Conservation (phyloP, 2,113 vertebrate genomes). For the Amblyornis subalaris region DNA sequence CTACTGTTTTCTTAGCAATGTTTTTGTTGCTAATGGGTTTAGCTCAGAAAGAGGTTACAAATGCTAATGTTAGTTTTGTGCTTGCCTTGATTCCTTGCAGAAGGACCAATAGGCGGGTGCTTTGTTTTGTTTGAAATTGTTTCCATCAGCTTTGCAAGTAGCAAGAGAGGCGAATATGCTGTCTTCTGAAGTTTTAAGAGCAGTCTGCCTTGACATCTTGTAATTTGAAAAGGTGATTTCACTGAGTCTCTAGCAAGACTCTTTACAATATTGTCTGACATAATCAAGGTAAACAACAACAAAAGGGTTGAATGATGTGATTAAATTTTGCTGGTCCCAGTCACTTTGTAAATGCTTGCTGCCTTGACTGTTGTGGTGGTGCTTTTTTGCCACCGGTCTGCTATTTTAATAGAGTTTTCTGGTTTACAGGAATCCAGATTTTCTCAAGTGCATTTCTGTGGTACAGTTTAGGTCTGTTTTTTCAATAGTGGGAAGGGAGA, state of each 20-base stretch:
- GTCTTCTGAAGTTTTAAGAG: neutral
- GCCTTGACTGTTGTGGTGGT: neutral
- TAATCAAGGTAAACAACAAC: neutral
- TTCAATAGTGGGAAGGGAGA: neutral
- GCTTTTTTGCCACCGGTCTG: neutral
- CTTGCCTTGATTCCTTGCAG: neutral
- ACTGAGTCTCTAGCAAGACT: neutral
- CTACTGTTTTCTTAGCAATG: neutral
- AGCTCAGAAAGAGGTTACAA: neutral
- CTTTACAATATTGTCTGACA: neutral
- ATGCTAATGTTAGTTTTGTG: neutral
- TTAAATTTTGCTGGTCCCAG: neutral
- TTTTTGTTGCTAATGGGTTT: neutral
- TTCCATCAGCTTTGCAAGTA: neutral
- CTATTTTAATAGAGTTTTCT: neutral
- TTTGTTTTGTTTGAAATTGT: neutral
- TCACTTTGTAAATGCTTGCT: neutral
- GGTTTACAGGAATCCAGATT: neutral
- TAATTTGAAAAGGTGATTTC: neutral
- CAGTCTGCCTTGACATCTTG: neutral
- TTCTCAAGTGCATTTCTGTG: neutral
- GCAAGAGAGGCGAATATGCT: neutral
- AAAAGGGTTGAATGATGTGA: neutral
- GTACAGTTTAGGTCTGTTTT: neutral
- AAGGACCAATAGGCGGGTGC: neutral